Evolutionary conservation across 2,797 vertebrate species (phyloP), one percentile per base, ranked within the genome.

Genomic region (Garrulus glandarius): DNA sequence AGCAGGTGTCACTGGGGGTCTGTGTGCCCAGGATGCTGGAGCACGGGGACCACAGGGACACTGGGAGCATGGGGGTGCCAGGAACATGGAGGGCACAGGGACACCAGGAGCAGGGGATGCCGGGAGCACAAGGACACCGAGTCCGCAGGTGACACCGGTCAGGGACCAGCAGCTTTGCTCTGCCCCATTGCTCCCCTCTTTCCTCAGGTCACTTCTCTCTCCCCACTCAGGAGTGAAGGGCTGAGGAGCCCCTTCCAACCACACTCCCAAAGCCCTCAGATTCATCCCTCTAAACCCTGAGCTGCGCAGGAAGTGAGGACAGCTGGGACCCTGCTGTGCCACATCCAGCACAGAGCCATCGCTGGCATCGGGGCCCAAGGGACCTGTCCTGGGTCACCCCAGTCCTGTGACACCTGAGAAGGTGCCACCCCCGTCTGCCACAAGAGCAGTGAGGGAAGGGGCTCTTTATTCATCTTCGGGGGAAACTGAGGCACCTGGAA

Each of bases 11-110:
- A 29, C 18, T 20, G 44, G 22, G 30, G 23, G 13, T 29, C 30
- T 2, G 1, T 0, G 11, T 30, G 63, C 18, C 37, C 4, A 0
- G n/a, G 39, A 5, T 27, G 49, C 9, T 32, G 78, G 21, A 44
- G 34, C 52, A 24, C 1, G 5, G 49, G 27, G 11, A 41, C 26
- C 39, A 12, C 3, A 6, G 26, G 30, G 72, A 49, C 29, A 27
- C 6, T 6, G 12, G 57, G 23, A 71, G 14, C n/a, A 30, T 0
- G 11, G 21, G 23, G 37, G 26, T 12, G 4, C 19, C 26, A 7
- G 4, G 46, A 71, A 15, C 37, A 15, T 3, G 32, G 70, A 9
- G 34, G 29, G 17, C 36, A 76, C n/a, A 27, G 32, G 65, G 55
- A 56, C 6, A 30, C 4, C 9, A 37, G n/a, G 43, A 36, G 21